Base-by-base conservation (phyloP, 1,140 invertebrate genomes). In the Mizuhopecten yessoensis region DNA sequence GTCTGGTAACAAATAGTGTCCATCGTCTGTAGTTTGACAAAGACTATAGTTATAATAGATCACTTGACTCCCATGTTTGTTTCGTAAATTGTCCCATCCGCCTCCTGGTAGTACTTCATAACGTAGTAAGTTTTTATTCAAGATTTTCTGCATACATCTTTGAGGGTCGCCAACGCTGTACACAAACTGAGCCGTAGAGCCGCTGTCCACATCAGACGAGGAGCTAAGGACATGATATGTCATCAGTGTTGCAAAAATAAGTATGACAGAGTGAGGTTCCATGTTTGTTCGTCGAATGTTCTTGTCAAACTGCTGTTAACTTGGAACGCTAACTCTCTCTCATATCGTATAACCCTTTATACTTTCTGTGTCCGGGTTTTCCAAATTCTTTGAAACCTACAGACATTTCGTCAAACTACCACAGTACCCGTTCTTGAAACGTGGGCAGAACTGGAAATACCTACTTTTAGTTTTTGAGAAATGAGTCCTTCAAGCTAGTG, bases 81-180 rank as follows among this genome's bases (percentile, higher is more conserved):
- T 95, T 20, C 89, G 91, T 10, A 95, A 86, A 87, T 95, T 95
- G 89, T 95, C 95, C 94, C 94, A 95, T n/a, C 95, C 95, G n/a
- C 75, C 87, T 13, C 94, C 94, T 0, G 95, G 95, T n/a, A 95
- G 86, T 34, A 92, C 94, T 87, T 94, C 94, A 49, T 90, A 92
- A 34, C 36, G 34, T 34, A 23, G 0, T 5, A 87, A 1, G 5
- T 75, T 29, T 75, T 75, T 75, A n/a, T 75, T 75, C 23, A 75
- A 29, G 17, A 23, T 75, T 75, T 11, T 75, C 57, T 75, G 57
- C 9, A 75, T 23, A 75, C 57, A 75, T 11, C 57, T 75, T 75
- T 75, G 57, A 29, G 57, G 57, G n/a, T 75, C 57, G 23, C 57
- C 57, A n/a, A 75, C 57, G n/a, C 57, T 75, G n/a, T 29, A 75